These are phyloP conservation scores for Chouioia cunea DNA, from an alignment of 2,888 invertebrate genomes.

Conservation along the genomic window DNA sequence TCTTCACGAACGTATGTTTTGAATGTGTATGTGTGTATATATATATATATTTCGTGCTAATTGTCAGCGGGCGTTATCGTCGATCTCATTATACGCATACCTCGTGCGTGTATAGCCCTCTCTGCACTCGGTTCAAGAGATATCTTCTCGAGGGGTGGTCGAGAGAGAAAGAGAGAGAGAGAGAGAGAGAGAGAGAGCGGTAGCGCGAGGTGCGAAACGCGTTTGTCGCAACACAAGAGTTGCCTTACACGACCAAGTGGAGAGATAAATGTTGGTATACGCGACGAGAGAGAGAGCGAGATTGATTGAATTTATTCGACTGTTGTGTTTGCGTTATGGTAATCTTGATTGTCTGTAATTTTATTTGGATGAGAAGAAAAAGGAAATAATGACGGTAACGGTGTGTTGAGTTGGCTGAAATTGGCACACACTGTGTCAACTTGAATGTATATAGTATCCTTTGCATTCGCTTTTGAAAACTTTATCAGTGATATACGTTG, in stretches of 20 bases:
- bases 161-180: conserved; percentile 44
- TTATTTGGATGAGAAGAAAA: too few species aligned
- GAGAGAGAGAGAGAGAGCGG: conserved; percentile 49
- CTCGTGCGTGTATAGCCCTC: conserved; percentile 56
- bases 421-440: too few species aligned
- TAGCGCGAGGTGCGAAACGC: conserved; percentile 45
- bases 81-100: conserved; percentile 62
- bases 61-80: conserved; percentile 59
- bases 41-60: conserved; percentile 54
- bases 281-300: background rate
- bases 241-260: conserved; percentile 23
- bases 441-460: too few species aligned
- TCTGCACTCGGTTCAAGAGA: background rate
- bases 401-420: too few species aligned
- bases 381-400: too few species aligned
- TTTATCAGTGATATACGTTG: too few species aligned
- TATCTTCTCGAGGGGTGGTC: conserved; percentile 36
- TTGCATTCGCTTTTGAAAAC: too few species aligned
- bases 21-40: background rate
- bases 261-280: conserved; percentile 22
- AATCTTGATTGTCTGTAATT: conserved; percentile 5
- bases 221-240: conserved; percentile 46
- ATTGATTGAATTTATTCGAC: conserved; percentile 33
- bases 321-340: background rate
- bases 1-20: too few species aligned